Conservation (phyloP, 2,113 vertebrate species). For the Hippocampus mohnikei region DNA sequence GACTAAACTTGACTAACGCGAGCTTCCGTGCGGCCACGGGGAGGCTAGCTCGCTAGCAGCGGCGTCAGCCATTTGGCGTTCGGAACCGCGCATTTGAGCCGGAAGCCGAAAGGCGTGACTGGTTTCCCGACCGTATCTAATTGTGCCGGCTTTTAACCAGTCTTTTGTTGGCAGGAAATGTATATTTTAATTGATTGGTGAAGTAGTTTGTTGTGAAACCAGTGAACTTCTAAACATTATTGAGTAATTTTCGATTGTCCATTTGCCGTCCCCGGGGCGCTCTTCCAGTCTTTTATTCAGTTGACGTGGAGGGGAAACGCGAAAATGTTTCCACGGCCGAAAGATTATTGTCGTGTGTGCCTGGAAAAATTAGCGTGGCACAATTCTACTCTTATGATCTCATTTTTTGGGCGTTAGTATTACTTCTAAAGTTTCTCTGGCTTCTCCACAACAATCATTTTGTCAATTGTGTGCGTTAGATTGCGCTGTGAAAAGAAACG, state of each 20-base stretch:
- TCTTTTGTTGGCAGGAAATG: neutral
- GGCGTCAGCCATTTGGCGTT: neutral
- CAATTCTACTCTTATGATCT: too few species aligned
- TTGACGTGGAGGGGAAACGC: neutral
- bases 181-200: neutral
- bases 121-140: neutral
- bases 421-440: too few species aligned
- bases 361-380: too few species aligned
- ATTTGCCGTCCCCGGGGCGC: neutral
- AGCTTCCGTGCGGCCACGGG: neutral
- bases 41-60: neutral
- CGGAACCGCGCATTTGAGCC: neutral
- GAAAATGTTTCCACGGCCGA: neutral
- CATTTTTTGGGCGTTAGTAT: too few species aligned
- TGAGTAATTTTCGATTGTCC: neutral
- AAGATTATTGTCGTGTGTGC: constrained; percentile 14
- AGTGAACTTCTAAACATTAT: neutral
- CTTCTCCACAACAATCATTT: too few species aligned
- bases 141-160: neutral
- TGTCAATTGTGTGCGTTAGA: too few species aligned
- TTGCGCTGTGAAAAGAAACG: too few species aligned
- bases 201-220: neutral
- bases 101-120: neutral
- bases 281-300: neutral
- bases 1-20: neutral